Percentiles rank a stretch among this genome's conserved stretches.
These are phyloP conservation scores for Harpagifer antarcticus DNA, from an alignment of 2,797 vertebrate species.

Conservation along the genomic window DNA sequence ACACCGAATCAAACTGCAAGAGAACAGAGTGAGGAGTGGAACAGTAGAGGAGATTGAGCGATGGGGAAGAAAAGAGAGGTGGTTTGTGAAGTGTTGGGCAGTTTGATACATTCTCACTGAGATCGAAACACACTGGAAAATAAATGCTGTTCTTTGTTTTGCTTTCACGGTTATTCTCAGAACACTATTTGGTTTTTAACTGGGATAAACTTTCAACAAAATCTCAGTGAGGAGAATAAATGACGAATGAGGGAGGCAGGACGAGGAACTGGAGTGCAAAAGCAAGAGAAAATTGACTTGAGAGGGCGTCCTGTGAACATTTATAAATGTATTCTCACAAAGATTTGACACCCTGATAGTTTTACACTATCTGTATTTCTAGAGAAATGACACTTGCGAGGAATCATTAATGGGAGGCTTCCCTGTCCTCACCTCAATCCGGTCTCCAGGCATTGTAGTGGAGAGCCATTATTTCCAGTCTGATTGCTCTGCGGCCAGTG, in stretches of 20 bases:
- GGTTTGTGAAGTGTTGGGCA: constrained; percentile 16
- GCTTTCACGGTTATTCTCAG: constrained; percentile 8
- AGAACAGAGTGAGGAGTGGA: constrained; percentile 61
- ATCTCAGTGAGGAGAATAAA: constrained; percentile 35
- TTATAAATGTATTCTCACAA: constrained; percentile 65
- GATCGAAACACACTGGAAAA: constrained; percentile 32
- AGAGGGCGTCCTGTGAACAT: constrained; percentile 55
- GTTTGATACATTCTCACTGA: constrained; percentile 23
- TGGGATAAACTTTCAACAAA: constrained; percentile 41
- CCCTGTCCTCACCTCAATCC: constrained; percentile 65
- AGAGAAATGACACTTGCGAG: constrained; percentile 68
- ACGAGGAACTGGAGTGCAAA: constrained; percentile 3
- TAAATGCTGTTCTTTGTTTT: constrained; percentile 26
- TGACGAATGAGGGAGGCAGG: constrained; percentile 28
- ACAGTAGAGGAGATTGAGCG: constrained; percentile 36
- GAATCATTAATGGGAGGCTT: constrained; percentile 66
- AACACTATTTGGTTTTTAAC: constrained; percentile 32
- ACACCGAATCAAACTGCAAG: constrained; percentile 82
- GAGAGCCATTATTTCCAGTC: constrained; percentile 74
- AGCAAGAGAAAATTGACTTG: constrained; percentile 49
- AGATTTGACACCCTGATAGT: constrained; percentile 64
- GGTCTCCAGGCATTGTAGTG: constrained; percentile 55
- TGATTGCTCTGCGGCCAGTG: constrained; percentile 74
- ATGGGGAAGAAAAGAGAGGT: not conserved
- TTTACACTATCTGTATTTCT: constrained; percentile 68